Evolutionary conservation across 2,113 vertebrate genomes (phyloP).

Genomic region (Petrocephalus zakoni): DNA sequence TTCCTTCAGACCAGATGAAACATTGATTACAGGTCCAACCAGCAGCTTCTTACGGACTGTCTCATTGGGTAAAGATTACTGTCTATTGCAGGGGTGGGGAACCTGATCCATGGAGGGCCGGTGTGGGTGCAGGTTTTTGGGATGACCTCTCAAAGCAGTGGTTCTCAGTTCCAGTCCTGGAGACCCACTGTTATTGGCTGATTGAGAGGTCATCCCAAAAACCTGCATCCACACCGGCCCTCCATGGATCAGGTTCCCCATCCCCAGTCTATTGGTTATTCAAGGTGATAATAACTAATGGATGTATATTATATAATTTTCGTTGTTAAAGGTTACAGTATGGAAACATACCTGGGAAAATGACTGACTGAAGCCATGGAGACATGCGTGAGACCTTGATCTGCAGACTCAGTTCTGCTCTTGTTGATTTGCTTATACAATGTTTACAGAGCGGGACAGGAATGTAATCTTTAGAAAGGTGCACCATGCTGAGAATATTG

Average conservation of each 20-base stretch:
- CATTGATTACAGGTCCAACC: neutral
- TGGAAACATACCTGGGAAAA: neutral
- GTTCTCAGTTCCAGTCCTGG: no score
- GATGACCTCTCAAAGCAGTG: no score
- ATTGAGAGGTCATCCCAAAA: no score
- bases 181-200: no score
- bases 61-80: neutral
- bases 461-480: neutral
- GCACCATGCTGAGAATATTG: neutral
- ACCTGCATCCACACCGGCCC: no score
- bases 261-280: neutral
- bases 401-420: neutral
- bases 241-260: no score
- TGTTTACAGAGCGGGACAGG: neutral
- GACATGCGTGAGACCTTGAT: neutral
- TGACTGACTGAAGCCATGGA: neutral
- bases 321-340: neutral
- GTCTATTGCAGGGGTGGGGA: no score
- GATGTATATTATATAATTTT: neutral
- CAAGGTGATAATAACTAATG: neutral
- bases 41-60: neutral
- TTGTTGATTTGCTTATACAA: neutral
- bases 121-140: no score
- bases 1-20: neutral
- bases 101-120: no score